Conservation (phyloP, 1,140 invertebrate genomes). For the Drosophila pseudoobscura region DNA sequence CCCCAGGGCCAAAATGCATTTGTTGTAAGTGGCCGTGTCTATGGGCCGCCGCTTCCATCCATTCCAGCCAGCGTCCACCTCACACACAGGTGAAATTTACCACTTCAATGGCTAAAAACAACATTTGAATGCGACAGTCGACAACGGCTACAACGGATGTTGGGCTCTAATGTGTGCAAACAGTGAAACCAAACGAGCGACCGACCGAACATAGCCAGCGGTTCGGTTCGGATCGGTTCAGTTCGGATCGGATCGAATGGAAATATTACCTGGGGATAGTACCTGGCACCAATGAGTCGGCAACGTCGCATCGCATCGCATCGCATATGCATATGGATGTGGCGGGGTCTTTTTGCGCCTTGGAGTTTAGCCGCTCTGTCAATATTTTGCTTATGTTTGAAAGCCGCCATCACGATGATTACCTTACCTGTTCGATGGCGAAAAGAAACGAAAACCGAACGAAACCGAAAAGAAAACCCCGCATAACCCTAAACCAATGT, state of each 20-base stretch:
- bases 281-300: slow-evolving; percentile 57
- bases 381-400: slow-evolving; percentile 79
- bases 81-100: slow-evolving; percentile 81
- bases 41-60: slow-evolving; percentile 35
- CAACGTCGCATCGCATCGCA: slow-evolving; percentile 72
- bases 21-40: slow-evolving; percentile 80
- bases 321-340: slow-evolving; percentile 45
- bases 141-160: slow-evolving; percentile 72
- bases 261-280: slow-evolving; percentile 30
- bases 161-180: slow-evolving; percentile 71
- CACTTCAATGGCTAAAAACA: slow-evolving; percentile 80
- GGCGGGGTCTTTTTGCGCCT: slow-evolving; percentile 59
- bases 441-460: slow-evolving; percentile 38
- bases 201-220: no score
- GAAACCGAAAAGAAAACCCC: slow-evolving; percentile 8
- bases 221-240: neutral
- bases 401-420: slow-evolving; percentile 56
- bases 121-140: slow-evolving; percentile 77
- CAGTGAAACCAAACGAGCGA: slow-evolving; percentile 45
- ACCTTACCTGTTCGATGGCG: slow-evolving; percentile 73
- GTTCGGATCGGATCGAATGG: slow-evolving; percentile 13
- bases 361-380: slow-evolving; percentile 75
- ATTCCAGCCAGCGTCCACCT: slow-evolving; percentile 32
- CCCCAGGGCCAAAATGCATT: slow-evolving; percentile 70
- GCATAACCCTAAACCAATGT: slow-evolving; percentile 20